Conservation (phyloP, 2,113 vertebrate genomes). For the Pheucticus melanocephalus region DNA sequence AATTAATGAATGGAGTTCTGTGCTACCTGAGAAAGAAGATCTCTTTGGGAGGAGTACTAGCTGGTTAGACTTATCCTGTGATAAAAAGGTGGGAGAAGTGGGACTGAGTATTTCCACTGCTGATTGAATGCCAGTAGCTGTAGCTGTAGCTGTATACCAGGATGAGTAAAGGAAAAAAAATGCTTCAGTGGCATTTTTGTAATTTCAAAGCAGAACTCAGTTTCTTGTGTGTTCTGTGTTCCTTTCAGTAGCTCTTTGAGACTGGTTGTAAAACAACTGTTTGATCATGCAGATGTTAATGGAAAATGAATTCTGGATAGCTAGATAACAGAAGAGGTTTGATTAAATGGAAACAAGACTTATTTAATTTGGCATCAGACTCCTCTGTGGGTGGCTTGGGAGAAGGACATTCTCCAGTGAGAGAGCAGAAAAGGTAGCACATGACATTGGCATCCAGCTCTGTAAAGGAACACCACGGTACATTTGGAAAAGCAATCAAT, state of each 20-base stretch:
- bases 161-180: neutral
- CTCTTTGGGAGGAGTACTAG: neutral
- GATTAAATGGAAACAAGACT: neutral
- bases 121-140: neutral
- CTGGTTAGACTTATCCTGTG: neutral
- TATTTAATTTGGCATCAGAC: neutral
- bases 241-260: neutral
- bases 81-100: neutral
- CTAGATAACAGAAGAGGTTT: neutral
- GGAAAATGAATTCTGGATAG: neutral
- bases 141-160: neutral
- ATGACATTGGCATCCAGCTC: neutral
- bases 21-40: neutral
- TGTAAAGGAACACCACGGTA: neutral
- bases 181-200: neutral
- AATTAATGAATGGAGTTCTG: slow-evolving; percentile 40
- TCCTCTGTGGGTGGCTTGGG: neutral
- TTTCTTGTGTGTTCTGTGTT: fast-evolving
- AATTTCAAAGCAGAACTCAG: neutral
- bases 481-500: neutral
- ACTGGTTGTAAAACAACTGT: neutral
- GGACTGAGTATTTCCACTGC: neutral
- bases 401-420: neutral
- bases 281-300: neutral
- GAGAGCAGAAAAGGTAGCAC: neutral